phyloP scores from a whole-genome alignment of 1,140 invertebrate species.

The Coelopa frigida region DNA sequence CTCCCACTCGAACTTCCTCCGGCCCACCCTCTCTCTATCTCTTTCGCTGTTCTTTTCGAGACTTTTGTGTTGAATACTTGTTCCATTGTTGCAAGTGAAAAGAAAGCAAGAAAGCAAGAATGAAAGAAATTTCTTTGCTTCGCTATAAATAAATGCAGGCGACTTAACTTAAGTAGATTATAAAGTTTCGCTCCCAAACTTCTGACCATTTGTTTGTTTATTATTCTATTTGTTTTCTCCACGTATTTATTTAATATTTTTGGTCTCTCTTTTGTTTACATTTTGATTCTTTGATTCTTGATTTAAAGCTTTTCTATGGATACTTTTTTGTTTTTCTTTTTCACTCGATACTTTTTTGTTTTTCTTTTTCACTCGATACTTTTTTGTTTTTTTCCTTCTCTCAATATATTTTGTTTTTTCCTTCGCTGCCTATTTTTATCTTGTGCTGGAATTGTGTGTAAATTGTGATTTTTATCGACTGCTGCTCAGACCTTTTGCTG shows the following conservation, averaged over 20 bases:
- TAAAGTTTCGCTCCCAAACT: neutral
- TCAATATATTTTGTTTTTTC: neutral
- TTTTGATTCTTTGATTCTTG: slow-evolving; percentile 2
- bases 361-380: neutral
- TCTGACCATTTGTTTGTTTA: slow-evolving; percentile 9
- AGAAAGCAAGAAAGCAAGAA: neutral
- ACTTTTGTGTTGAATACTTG: slow-evolving; percentile 4
- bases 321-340: neutral
- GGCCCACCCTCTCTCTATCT: too few species aligned
- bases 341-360: too few species aligned
- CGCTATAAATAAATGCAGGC: neutral
- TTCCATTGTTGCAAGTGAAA: slow-evolving; percentile 4
- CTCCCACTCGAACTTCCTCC: too few species aligned
- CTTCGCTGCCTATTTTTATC: too few species aligned
- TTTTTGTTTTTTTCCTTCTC: neutral
- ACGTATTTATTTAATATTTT: slow-evolving; percentile 5
- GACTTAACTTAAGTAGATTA: neutral
- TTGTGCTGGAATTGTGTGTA: too few species aligned
- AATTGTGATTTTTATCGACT: slow-evolving; percentile 10
- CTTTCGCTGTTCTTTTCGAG: slow-evolving; percentile 3
- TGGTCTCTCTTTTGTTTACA: neutral
- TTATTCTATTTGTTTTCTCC: slow-evolving; percentile 4
- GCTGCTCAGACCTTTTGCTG: too few species aligned
- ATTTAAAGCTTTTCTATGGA: neutral
- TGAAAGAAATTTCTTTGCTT: neutral